These are phyloP conservation scores for Dallia pectoralis DNA, from an alignment of 2,797 vertebrate genomes.

Conservation along the genomic window DNA sequence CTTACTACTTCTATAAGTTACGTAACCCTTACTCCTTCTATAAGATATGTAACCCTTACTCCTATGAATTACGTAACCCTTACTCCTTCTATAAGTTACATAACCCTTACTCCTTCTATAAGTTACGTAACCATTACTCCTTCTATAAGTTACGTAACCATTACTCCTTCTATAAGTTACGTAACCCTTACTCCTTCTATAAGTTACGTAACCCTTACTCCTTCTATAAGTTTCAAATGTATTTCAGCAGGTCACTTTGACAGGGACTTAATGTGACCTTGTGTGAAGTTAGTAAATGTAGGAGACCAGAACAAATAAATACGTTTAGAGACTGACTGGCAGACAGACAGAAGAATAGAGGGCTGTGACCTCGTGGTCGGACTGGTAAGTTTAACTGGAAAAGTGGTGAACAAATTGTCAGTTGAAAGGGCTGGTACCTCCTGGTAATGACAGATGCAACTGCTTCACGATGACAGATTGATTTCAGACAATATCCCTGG, in stretches of 20 bases:
- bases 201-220: too few species aligned
- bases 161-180: too few species aligned
- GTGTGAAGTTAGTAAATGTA: constrained; percentile 35
- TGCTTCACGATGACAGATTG: constrained; percentile 64
- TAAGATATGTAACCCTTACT: constrained; percentile 48
- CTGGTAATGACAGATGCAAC: constrained; percentile 66
- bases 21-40: constrained; percentile 3
- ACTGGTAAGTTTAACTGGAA: constrained; percentile 56
- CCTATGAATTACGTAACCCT: too few species aligned
- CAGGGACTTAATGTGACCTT: constrained; percentile 14
- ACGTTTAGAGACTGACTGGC: constrained; percentile 41
- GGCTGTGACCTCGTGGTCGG: constrained; percentile 52
- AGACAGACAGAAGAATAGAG: constrained; percentile 46
- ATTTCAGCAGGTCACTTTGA: constrained; percentile 24
- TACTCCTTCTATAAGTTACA: too few species aligned
- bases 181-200: constrained; percentile 13
- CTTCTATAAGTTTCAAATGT: neutral
- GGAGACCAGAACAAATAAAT: neutral
- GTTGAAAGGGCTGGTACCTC: constrained; percentile 63
- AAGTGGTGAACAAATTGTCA: constrained; percentile 68
- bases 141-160: too few species aligned
- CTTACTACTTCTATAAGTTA: too few species aligned
- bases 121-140: too few species aligned
- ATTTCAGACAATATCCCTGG: constrained; percentile 67
- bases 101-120: constrained; percentile 19